These are phyloP conservation scores for Drosophila navojoa DNA, from an alignment of 1,140 invertebrate genomes.

Conservation along the genomic window DNA sequence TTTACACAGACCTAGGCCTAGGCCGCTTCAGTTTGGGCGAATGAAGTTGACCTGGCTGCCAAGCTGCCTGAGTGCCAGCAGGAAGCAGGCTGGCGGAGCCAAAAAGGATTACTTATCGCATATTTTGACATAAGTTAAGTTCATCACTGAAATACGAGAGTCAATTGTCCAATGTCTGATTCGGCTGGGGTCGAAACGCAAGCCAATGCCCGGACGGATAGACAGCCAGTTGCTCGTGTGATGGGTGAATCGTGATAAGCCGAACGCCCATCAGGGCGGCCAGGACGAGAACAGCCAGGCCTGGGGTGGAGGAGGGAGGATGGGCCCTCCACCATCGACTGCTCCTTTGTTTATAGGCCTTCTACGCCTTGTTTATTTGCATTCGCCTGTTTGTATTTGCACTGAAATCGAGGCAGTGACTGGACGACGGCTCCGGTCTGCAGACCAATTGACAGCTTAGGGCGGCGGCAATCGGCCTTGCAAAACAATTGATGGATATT, in stretches of 20 bases:
- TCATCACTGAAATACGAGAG: conserved; percentile 83
- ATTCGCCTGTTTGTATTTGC: conserved; percentile 79
- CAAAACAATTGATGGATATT: conserved; percentile 64
- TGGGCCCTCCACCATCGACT: conserved; percentile 41
- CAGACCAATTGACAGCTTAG: conserved; percentile 71
- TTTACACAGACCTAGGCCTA: conserved; percentile 57
- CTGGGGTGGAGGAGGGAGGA: background rate
- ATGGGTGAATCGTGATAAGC: conserved; percentile 74
- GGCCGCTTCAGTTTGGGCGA: conserved; percentile 14
- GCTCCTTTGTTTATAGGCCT: conserved; percentile 76
- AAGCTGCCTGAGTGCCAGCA: conserved; percentile 27
- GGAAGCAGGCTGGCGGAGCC: conserved; percentile 61
- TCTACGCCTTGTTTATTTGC: conserved; percentile 72
- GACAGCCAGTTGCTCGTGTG: conserved; percentile 29
- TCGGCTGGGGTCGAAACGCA: conserved; percentile 32
- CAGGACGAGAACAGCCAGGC: background rate
- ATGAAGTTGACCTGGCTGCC: conserved; percentile 8
- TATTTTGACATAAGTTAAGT: conserved; percentile 84
- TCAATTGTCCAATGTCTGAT: conserved; percentile 61
- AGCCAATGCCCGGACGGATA: conserved; percentile 52
- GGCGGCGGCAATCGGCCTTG: conserved; percentile 2
- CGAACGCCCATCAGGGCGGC: conserved; percentile 35
- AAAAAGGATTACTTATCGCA: conserved; percentile 83
- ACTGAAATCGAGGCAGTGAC: conserved; percentile 72
- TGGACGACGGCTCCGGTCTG: conserved; percentile 35